A percentile compares a stretch with the other conserved stretches of the same genome.
phyloP scores from a whole-genome alignment of 1,140 invertebrate species.

The Cylas formicarius region DNA sequence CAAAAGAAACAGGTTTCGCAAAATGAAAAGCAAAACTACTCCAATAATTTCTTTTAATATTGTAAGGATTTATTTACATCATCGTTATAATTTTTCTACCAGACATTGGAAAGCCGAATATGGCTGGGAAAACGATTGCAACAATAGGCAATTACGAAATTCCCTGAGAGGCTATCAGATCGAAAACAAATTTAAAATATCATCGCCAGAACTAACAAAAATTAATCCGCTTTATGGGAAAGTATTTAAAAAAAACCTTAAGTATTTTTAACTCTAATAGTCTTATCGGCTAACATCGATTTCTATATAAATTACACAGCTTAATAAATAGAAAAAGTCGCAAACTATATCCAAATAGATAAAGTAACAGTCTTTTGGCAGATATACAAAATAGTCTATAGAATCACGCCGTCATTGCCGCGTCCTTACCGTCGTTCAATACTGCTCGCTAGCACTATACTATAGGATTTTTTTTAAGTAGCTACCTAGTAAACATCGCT shows the following conservation, averaged over 20 bases:
- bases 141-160: slow-evolving; percentile 21
- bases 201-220: slow-evolving; percentile 1
- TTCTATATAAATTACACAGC: slow-evolving; percentile 8
- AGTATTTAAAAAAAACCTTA: slow-evolving; percentile 8
- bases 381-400: slow-evolving; percentile 31
- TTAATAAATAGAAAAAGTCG: slow-evolving; percentile 16
- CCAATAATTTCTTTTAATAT: too few relatives aligned
- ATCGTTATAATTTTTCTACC: too few relatives aligned
- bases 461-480: too few relatives aligned
- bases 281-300: not conserved
- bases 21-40: too few relatives aligned
- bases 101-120: too few relatives aligned
- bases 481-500: too few relatives aligned
- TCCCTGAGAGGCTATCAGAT: slow-evolving; percentile 31
- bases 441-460: too few relatives aligned
- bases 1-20: too few relatives aligned
- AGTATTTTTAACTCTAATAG: slow-evolving; percentile 9
- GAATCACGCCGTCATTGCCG: too few relatives aligned
- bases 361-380: slow-evolving; percentile 36
- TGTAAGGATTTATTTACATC: too few relatives aligned
- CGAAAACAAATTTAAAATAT: not conserved
- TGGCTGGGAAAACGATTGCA: slow-evolving; percentile 20
- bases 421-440: too few relatives aligned
- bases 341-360: slow-evolving; percentile 23
- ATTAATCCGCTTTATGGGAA: too few relatives aligned